These are phyloP conservation scores for Antheraea yamamai DNA, from an alignment of 2,888 invertebrate genomes.

Conservation along the genomic window DNA sequence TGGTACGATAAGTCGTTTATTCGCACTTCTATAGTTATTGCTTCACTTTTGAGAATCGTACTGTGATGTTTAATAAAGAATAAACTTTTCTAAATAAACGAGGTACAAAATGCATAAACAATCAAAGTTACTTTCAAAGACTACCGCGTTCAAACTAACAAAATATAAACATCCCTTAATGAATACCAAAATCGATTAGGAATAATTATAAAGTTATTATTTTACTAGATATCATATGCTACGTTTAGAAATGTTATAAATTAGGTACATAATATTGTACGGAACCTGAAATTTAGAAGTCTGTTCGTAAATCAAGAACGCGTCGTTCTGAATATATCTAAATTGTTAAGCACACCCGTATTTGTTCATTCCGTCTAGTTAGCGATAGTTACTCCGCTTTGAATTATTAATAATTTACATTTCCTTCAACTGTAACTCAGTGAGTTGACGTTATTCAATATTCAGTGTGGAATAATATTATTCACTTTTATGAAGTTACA, in stretches of 20 bases:
- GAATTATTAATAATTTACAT: conserved; percentile 27
- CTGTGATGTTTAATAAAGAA: too few species aligned
- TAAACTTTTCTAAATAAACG: too few species aligned
- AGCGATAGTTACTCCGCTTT: conserved; percentile 17
- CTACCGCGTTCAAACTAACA: too few species aligned
- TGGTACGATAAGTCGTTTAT: too few species aligned
- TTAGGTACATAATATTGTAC: not conserved
- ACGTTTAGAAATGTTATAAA: not conserved
- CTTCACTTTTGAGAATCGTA: too few species aligned
- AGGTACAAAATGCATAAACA: too few species aligned
- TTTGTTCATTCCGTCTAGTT: conserved; percentile 33
- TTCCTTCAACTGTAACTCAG: conserved; percentile 13
- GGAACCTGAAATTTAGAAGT: conserved; percentile 20
- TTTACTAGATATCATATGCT: too few species aligned
- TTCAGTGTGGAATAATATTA: not conserved
- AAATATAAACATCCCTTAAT: too few species aligned
- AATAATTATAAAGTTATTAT: not conserved
- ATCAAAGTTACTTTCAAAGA: too few species aligned
- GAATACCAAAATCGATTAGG: too few species aligned
- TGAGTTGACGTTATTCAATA: not conserved
- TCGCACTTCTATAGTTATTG: too few species aligned
- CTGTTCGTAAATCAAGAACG: not conserved
- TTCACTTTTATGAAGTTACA: not conserved
- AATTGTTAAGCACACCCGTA: conserved; percentile 17
- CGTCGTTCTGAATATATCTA: conserved; percentile 19